A percentile compares a stretch with the other conserved stretches of the same genome.
Conservation (phyloP, 2,888 invertebrate genomes). For the Seira musarum region DNA sequence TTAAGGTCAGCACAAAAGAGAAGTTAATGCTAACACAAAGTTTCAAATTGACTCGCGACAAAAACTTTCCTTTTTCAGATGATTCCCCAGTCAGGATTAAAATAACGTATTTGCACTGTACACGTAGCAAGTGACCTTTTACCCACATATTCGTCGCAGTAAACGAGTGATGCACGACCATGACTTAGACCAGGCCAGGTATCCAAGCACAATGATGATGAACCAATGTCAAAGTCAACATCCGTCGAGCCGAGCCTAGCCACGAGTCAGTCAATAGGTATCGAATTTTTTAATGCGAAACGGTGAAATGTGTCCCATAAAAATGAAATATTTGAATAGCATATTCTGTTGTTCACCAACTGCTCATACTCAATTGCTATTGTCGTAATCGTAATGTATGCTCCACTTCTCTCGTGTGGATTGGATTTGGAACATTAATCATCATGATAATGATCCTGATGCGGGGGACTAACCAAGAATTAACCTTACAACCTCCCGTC, state of each 20-base stretch:
- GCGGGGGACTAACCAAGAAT: not conserved
- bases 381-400: too few species aligned
- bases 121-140: constrained; percentile 16
- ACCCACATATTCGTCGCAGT: constrained; percentile 14
- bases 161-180: not conserved
- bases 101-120: not conserved
- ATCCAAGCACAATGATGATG: not conserved
- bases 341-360: too few species aligned
- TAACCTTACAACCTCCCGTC: not conserved
- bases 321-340: not conserved
- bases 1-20: constrained; percentile 36
- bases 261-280: too few species aligned
- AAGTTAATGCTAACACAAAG: too few species aligned
- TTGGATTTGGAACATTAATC: not conserved
- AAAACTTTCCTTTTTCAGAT: constrained; percentile 31
- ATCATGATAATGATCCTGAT: not conserved
- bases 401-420: not conserved
- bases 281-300: not conserved
- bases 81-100: constrained; percentile 34
- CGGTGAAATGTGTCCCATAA: not conserved
- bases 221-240: not conserved
- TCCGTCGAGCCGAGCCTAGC: not conserved
- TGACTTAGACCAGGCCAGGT: not conserved
- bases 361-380: too few species aligned
- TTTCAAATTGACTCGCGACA: too few species aligned